Percentiles rank a stretch among this genome's conserved stretches.
These are phyloP conservation scores for Carapus acus DNA, from an alignment of 2,797 vertebrate genomes.

Conservation along the genomic window DNA sequence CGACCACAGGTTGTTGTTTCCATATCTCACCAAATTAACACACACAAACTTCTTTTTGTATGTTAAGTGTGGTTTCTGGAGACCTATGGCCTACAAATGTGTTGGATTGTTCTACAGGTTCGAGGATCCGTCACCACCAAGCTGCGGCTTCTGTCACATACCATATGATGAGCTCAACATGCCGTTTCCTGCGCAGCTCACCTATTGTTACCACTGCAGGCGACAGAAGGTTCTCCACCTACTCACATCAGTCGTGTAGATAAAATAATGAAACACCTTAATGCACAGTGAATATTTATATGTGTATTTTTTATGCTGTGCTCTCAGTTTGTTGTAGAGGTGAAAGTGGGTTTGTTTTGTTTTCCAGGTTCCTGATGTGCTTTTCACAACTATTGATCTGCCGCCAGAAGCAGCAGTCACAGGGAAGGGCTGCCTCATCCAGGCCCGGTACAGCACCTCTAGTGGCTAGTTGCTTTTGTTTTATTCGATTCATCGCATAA, in stretches of 20 bases:
- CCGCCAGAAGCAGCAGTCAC: constrained; percentile 84
- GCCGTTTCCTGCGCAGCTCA: constrained; percentile 97
- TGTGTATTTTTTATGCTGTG: too few relatives aligned
- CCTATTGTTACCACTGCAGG: constrained; percentile 87
- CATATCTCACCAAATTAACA: neutral
- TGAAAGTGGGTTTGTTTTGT: neutral
- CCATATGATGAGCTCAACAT: constrained; percentile 98
- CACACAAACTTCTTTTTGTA: neutral
- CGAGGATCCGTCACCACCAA: constrained; percentile 82
- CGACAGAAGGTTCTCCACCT: constrained; percentile 79
- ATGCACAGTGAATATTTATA: too few relatives aligned
- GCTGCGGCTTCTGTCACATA: constrained; percentile 96
- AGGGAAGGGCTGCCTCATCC: constrained; percentile 97
- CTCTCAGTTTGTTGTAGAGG: neutral
- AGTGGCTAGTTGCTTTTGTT: too few relatives aligned
- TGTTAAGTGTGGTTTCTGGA: neutral
- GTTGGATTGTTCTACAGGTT: constrained; percentile 70
- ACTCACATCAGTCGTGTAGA: neutral
- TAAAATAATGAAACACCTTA: too few relatives aligned
- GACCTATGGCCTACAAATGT: constrained; percentile 7
- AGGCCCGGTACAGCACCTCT: constrained; percentile 83
- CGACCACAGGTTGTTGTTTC: constrained; percentile 82
- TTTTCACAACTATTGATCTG: constrained; percentile 96
- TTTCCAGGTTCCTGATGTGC: constrained; percentile 89
- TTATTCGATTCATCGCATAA: too few relatives aligned